These are phyloP conservation scores for Etheostoma cragini DNA, from an alignment of 2,113 vertebrate genomes.

Conservation along the genomic window DNA sequence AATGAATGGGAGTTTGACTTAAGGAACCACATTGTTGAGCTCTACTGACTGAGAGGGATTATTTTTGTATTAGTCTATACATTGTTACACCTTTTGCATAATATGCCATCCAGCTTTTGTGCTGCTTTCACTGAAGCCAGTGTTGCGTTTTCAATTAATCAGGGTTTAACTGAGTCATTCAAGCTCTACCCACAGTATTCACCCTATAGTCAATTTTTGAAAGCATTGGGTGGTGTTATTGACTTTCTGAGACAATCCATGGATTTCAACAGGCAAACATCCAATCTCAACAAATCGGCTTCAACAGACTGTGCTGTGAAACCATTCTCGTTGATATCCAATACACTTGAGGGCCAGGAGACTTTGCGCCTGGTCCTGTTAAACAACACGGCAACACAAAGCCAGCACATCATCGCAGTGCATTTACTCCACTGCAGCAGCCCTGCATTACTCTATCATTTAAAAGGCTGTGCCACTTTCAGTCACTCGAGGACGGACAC, in stretches of 20 bases:
- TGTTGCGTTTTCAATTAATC: not conserved
- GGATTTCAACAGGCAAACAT: conserved; percentile 44
- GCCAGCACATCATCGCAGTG: conserved; percentile 44
- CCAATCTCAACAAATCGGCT: conserved; percentile 39
- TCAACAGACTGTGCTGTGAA: conserved; percentile 26
- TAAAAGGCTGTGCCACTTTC: conserved; percentile 66
- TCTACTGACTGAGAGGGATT: too few species aligned
- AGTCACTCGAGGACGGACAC: conserved; percentile 77
- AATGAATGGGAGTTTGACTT: too few species aligned
- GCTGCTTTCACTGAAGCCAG: not conserved
- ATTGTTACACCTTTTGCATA: too few species aligned
- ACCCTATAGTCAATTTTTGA: conserved; percentile 2
- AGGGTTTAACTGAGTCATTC: conserved; percentile 22
- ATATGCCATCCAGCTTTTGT: not conserved
- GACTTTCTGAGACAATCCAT: conserved; percentile 39
- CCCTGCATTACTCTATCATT: conserved; percentile 46
- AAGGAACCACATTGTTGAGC: too few species aligned
- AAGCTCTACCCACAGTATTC: not conserved
- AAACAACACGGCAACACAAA: conserved; percentile 55
- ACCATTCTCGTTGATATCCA: conserved; percentile 48
- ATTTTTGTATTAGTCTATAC: too few species aligned
- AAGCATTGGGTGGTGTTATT: conserved; percentile 9
- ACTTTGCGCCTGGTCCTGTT: conserved; percentile 40
- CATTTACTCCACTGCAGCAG: conserved; percentile 51
- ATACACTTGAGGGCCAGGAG: conserved; percentile 43